phyloP scores from a whole-genome alignment of 37 sponge, comb jelly and placozoan genomes.

The Petrosia ficiformis region DNA sequence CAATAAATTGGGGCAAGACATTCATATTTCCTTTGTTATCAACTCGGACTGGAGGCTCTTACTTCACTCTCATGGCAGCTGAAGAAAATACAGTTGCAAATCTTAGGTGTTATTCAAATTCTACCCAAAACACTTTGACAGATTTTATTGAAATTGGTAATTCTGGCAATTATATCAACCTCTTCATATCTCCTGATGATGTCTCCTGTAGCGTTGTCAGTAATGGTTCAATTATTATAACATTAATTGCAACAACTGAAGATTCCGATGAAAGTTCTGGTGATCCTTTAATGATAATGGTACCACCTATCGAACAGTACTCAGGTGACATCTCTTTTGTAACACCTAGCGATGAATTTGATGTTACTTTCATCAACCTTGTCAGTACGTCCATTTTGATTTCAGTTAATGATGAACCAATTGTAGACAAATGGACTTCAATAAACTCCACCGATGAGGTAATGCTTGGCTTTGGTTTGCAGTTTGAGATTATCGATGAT shows the following conservation, averaged over 20 bases:
- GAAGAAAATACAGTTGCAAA: background rate
- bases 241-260: background rate
- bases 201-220: background rate
- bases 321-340: conserved; percentile 1
- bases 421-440: too few species aligned
- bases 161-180: background rate
- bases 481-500: background rate
- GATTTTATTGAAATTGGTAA: background rate
- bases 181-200: background rate
- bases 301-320: background rate
- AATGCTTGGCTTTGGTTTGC: background rate
- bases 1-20: background rate
- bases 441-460: background rate
- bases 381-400: too few species aligned
- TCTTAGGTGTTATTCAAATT: background rate
- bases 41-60: background rate
- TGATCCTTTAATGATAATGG: conserved; percentile 5
- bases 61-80: background rate
- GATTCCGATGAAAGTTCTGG: background rate
- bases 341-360: background rate
- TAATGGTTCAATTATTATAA: background rate
- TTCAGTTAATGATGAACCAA: too few species aligned
- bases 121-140: background rate
- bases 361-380: background rate
- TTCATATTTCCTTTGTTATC: background rate